These are phyloP conservation scores for Galerucella calmariensis DNA, from an alignment of 2,888 invertebrate genomes.

Conservation along the genomic window DNA sequence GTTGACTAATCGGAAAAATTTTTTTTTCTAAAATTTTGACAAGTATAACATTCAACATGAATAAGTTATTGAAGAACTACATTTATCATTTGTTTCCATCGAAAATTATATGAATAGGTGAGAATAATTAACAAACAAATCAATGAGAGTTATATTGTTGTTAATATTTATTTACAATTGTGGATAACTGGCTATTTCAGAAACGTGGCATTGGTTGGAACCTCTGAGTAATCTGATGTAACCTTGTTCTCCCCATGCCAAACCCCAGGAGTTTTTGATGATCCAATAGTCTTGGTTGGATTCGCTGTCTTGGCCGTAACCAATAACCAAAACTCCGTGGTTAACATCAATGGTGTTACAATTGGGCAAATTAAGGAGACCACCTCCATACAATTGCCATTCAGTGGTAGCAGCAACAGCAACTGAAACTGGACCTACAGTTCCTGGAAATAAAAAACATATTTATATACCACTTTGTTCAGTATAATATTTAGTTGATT, in stretches of 20 bases:
- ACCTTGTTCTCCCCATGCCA: constrained; percentile 52
- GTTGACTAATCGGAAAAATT: too few species aligned
- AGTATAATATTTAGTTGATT: background rate
- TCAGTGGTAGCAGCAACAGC: constrained; percentile 80
- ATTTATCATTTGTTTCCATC: background rate
- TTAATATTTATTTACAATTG: background rate
- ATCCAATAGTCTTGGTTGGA: constrained; percentile 64
- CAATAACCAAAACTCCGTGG: constrained; percentile 83
- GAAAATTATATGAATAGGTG: background rate
- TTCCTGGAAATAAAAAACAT: constrained; percentile 68
- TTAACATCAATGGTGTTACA: constrained; percentile 72
- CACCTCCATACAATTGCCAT: constrained; percentile 84
- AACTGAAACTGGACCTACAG: constrained; percentile 85
- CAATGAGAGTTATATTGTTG: background rate
- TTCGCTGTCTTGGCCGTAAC: constrained; percentile 72
- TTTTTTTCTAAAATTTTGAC: too few species aligned
- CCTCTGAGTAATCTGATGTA: constrained; percentile 51
- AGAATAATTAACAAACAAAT: background rate
- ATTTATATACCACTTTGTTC: background rate
- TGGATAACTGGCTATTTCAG: background rate
- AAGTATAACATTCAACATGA: too few species aligned
- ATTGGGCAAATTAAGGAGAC: constrained; percentile 84
- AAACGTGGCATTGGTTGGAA: constrained; percentile 77
- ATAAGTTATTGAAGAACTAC: too few species aligned
- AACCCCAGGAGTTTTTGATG: constrained; percentile 71